Percentiles rank a stretch among this genome's conserved stretches.
These are phyloP conservation scores for Aldabrachelys gigantea DNA, from an alignment of 2,113 vertebrate genomes.

Conservation along the genomic window DNA sequence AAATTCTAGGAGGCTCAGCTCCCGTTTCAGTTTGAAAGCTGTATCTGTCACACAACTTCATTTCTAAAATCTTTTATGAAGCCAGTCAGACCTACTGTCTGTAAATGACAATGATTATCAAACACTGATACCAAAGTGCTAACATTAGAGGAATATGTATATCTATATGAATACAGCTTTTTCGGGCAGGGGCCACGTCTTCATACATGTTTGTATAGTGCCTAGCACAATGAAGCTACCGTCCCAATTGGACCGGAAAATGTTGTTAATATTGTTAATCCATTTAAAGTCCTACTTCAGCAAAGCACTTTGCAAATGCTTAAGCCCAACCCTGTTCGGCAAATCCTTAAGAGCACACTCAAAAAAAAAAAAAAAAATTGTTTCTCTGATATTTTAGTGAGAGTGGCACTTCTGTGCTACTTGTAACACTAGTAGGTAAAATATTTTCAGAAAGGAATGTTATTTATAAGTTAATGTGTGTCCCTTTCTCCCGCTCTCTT, in stretches of 20 bases:
- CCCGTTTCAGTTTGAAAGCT: neutral
- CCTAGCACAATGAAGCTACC: neutral
- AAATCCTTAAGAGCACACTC: neutral
- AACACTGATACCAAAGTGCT: neutral
- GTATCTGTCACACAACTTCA: too few relatives aligned
- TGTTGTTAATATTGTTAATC: neutral
- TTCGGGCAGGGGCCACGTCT: neutral
- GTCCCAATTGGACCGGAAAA: neutral
- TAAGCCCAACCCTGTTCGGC: neutral
- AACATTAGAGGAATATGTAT: neutral
- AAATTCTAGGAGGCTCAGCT: neutral
- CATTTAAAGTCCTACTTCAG: conserved; percentile 24
- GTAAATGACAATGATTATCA: neutral
- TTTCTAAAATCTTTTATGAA: neutral
- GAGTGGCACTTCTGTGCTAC: neutral
- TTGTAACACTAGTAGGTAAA: neutral
- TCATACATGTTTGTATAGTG: neutral
- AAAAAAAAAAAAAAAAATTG: neutral
- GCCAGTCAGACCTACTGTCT: neutral
- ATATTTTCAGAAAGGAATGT: neutral
- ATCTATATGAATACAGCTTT: neutral
- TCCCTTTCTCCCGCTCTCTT: neutral
- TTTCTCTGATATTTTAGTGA: neutral
- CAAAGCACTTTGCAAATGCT: neutral
- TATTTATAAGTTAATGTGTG: neutral